Base-by-base conservation (phyloP, 2,888 invertebrate genomes). In the Eristalis arbustorum region DNA sequence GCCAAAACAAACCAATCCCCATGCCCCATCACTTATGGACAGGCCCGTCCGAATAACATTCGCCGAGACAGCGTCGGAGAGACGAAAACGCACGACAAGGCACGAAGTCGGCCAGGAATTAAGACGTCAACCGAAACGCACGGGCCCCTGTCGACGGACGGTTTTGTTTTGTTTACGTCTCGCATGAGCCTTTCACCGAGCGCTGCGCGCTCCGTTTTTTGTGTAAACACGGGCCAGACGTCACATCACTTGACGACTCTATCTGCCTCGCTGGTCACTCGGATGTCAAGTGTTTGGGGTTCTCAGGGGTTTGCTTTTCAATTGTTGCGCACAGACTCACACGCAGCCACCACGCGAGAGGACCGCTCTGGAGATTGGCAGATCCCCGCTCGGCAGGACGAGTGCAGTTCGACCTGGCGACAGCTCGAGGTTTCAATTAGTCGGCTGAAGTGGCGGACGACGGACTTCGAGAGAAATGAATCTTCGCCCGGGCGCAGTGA, bases 161-260 rank as follows among this genome's bases (percentile, higher is more conserved):
- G n/a, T n/a, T 81, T 81, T 81, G 75, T 87, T 87, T 87, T 87
- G 83, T 87, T 87, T 83, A 83, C 75, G 83, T 79, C 83, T 78
- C 62, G 56, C 74, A 71, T 75, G 74, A 61, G 71, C 61, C 61
- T 79, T 74, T 71, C 69, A 64, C 56, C n/a, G 59, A 25, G 59
- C 25, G 23, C 28, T 40, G n/a, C n/a, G n/a, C 49, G 61, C 57
- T 69, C 73, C 34, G n/a, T n/a, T 72, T 82, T 69, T 67, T 83
- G 78, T 82, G 78, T 87, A 87, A 82, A 87, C 87, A 87, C 34
- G 77, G 73, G 31, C 42, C 67, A 67, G 67, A 49, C 69, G 22
- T n/a, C 59, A 59, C 23, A 59, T 59, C 59, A 28, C 59, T 22
- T 22, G 59, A 59, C 8, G 59, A 59, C 59, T 59, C 49, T 49